Evolutionary conservation across 2,113 vertebrate species (phyloP).

Genomic region (Oncorhynchus keta): DNA sequence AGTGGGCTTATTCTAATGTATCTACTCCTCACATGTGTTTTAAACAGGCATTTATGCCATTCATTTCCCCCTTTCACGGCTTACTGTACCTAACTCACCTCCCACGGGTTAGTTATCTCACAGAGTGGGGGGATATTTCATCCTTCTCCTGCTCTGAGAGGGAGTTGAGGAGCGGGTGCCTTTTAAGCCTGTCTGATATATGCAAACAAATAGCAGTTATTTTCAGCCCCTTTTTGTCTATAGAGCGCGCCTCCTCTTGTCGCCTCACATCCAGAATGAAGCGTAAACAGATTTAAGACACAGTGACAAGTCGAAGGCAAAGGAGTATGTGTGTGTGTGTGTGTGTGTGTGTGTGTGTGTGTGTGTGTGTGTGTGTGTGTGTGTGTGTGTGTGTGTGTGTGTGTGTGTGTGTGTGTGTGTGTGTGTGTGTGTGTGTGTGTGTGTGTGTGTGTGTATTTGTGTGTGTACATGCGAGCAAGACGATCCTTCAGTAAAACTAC

Average conservation of each 20-base stretch:
- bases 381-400: no score
- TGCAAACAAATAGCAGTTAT: conserved; percentile 26
- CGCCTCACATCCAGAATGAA: conserved; percentile 16
- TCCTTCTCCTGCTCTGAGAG: conserved; percentile 42
- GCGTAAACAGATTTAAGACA: conserved; percentile 34
- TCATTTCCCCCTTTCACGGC: conserved; percentile 30
- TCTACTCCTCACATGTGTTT: conserved; percentile 33
- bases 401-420: no score
- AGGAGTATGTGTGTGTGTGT: background rate
- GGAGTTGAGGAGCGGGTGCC: conserved; percentile 40
- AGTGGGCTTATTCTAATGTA: conserved; percentile 18
- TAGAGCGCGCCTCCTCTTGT: background rate
- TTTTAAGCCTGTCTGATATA: conserved; percentile 50
- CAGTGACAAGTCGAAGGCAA: background rate
- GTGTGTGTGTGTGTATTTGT: background rate
- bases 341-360: background rate
- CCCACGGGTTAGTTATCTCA: background rate
- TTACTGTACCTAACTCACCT: conserved; percentile 15
- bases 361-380: background rate
- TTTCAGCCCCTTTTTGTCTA: conserved; percentile 40
- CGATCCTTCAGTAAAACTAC: background rate
- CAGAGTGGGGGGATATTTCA: conserved; percentile 33
- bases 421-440: background rate
- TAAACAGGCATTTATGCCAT: conserved; percentile 39
- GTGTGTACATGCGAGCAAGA: background rate